Evolutionary conservation across 2,888 invertebrate species (phyloP).

Genomic region (Drosophila diplacantha): DNA sequence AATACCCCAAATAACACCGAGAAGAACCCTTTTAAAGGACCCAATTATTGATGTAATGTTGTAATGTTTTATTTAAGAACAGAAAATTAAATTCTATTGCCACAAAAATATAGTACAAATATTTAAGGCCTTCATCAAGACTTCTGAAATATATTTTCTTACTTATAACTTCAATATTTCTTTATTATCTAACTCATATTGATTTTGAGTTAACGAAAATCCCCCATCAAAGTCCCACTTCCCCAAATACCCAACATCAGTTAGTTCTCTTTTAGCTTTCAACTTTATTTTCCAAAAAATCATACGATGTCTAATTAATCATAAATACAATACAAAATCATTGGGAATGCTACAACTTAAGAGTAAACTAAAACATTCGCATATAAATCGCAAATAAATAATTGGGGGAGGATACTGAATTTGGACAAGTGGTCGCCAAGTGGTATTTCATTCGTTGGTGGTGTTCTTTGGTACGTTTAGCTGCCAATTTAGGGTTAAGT

Average conservation of each 20-base stretch:
- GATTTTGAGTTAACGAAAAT: neutral
- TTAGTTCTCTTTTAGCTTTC: slow-evolving; percentile 50
- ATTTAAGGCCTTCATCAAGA: too few relatives aligned
- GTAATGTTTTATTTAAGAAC: neutral
- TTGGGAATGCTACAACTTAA: slow-evolving; percentile 23
- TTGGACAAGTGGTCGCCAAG: slow-evolving; percentile 48
- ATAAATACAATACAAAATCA: slow-evolving; percentile 29
- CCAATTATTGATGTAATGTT: too few relatives aligned
- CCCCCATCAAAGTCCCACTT: neutral
- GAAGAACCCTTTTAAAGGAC: too few relatives aligned
- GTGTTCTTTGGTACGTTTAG: slow-evolving; percentile 74
- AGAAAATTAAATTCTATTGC: too few relatives aligned
- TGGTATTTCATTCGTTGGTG: slow-evolving; percentile 35
- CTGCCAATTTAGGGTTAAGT: slow-evolving; percentile 66
- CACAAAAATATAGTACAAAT: too few relatives aligned
- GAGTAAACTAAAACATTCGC: slow-evolving; percentile 30
- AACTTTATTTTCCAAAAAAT: slow-evolving; percentile 61
- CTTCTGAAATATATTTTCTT: neutral
- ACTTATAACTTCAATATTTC: neutral
- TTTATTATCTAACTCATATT: neutral
- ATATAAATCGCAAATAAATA: slow-evolving; percentile 30
- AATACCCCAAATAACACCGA: too few relatives aligned
- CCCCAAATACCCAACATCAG: neutral
- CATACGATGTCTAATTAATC: slow-evolving; percentile 43
- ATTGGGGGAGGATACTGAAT: slow-evolving; percentile 23